Evolutionary conservation across 1,140 invertebrate species (phyloP), one percentile per base, ranked within the genome.

Genomic region (Lamellibrachia luymesi): DNA sequence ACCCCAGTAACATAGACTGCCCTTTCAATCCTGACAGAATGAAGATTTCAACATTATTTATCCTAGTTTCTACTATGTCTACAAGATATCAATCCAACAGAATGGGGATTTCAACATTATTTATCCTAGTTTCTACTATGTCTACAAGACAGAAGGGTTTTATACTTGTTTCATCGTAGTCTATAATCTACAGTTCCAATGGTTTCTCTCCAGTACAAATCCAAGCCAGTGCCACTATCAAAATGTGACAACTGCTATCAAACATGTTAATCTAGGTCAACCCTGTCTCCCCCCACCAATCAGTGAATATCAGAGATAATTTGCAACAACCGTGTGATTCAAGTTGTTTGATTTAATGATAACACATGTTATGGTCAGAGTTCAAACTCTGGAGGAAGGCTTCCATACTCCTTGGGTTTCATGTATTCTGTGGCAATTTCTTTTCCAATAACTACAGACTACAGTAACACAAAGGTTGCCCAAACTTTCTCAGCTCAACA

Each of bases 271-370:
- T 80, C 64, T 80, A 80, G 64, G 64, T 22, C 64, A 80, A 22
- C 25, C 64, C 13, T 80, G 64, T 80, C 64, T 80, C 13, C 64
- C 8, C 64, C 64, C 64, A 80, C 64, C 64, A 80, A 80, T 80
- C 64, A 80, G 64, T 80, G 17, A 80, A 80, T 80, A 80, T 80
- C 64, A 22, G 64, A 80, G 64, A 80, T 22, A 80, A 80, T 80
- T 80, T 80, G 64, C 4, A 80, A 80, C 64, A 80, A 80, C 64
- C 25, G 64, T 80, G 64, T 80, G 64, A 80, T 80, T 80, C 64
- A 80, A 80, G 64, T 80, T 80, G 64, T 80, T 80, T 80, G 64
- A 80, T 80, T 80, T 80, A 80, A 80, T 80, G 64, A 80, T 80
- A 80, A 80, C 64, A 80, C 25, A 22, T 80, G 64, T 2, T 1